Evolutionary conservation across 2,888 invertebrate genomes (phyloP).

Genomic region (Penaeus monodon): DNA sequence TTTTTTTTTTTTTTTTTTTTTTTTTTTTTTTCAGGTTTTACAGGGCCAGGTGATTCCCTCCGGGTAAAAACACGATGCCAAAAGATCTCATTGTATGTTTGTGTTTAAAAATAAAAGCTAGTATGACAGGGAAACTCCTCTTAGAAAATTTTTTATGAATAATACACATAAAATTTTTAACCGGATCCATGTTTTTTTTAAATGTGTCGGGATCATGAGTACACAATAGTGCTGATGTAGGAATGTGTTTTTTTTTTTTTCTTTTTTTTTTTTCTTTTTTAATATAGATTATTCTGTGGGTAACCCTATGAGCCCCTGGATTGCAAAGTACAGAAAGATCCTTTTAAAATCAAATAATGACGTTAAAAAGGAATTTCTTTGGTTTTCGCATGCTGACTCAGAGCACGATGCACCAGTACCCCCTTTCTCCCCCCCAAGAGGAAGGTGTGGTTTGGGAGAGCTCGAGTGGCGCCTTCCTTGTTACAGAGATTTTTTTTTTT

Average conservation of each 20-base stretch:
- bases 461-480: no score
- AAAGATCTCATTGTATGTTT: slow-evolving; percentile 58
- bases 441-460: no score
- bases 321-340: no score
- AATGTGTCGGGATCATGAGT: slow-evolving; percentile 55
- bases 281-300: not conserved
- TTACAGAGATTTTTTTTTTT: slow-evolving; percentile 36
- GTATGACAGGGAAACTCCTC: slow-evolving; percentile 58
- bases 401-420: no score
- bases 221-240: slow-evolving; percentile 47
- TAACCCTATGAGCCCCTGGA: no score
- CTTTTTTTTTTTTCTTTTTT: slow-evolving; percentile 41
- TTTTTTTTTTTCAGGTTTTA: slow-evolving; percentile 39
- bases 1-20: no score
- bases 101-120: slow-evolving; percentile 54
- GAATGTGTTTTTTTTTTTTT: slow-evolving; percentile 46
- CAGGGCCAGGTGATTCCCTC: slow-evolving; percentile 44
- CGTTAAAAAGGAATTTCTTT: no score
- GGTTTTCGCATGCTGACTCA: no score
- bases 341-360: no score
- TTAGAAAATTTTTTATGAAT: slow-evolving; percentile 51
- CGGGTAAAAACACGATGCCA: slow-evolving; percentile 59
- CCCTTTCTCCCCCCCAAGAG: no score
- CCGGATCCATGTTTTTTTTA: slow-evolving; percentile 48
- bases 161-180: slow-evolving; percentile 44